Conservation (phyloP, 2,797 vertebrate genomes). For the Kryptopterus vitreolus region DNA sequence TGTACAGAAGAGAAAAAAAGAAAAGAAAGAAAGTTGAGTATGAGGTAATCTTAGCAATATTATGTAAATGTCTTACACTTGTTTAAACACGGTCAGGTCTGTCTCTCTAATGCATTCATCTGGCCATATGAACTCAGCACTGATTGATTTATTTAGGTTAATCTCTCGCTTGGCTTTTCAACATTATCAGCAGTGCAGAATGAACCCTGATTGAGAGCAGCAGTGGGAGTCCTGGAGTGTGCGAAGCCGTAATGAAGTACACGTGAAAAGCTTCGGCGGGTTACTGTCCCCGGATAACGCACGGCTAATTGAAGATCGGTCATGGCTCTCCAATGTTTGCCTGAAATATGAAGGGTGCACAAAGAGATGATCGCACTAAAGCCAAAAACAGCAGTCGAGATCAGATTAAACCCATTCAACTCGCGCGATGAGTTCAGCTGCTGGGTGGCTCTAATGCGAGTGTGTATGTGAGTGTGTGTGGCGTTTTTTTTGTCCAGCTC, state of each 20-base stretch:
- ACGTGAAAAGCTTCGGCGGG: constrained; percentile 52
- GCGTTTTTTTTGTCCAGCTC: background rate
- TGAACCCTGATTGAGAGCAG: constrained; percentile 29
- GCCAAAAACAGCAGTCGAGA: constrained; percentile 69
- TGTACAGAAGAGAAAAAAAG: no score
- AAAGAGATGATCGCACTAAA: constrained; percentile 66
- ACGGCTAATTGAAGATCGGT: constrained; percentile 81
- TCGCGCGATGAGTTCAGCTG: constrained; percentile 62
- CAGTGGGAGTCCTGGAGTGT: constrained; percentile 45
- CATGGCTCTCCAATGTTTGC: constrained; percentile 75
- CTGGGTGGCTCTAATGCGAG: constrained; percentile 19
- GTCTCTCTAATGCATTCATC: constrained; percentile 19
- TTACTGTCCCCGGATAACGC: constrained; percentile 75
- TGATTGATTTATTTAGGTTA: constrained; percentile 78
- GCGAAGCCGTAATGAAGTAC: constrained; percentile 38
- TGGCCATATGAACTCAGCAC: constrained; percentile 3
- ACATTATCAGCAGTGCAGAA: constrained; percentile 28
- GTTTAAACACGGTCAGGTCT: constrained; percentile 3
- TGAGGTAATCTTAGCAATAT: no score
- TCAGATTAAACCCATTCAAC: constrained; percentile 75
- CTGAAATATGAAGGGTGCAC: constrained; percentile 76
- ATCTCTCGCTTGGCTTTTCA: constrained; percentile 60
- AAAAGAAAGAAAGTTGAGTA: no score
- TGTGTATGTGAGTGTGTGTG: background rate
- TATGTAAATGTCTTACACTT: background rate